Percentiles rank a stretch among this genome's conserved stretches.
Evolutionary conservation across 2,797 vertebrate species (phyloP).

Genomic region (Lepilemur ruficaudatus): DNA sequence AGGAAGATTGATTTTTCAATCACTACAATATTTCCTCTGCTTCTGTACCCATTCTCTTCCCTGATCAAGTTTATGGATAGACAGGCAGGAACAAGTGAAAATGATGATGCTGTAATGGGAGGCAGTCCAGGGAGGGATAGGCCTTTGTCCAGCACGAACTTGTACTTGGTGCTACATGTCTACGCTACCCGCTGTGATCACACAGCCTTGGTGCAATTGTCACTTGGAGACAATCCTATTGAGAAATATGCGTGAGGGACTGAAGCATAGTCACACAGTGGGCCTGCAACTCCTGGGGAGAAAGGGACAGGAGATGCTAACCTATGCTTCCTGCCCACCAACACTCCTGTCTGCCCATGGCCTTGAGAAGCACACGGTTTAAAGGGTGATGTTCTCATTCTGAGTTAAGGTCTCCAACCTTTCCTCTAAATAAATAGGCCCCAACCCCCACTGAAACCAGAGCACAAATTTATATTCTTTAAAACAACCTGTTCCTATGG

Average conservation of each 20-base stretch:
- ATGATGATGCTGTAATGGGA: neutral
- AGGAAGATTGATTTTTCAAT: neutral
- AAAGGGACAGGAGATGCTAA: neutral
- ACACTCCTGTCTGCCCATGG: neutral
- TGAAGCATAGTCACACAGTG: fast-evolving
- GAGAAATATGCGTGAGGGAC: neutral
- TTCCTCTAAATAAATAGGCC: neutral
- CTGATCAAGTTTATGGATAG: neutral
- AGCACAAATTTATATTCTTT: neutral
- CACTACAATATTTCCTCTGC: neutral
- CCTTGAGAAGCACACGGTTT: neutral
- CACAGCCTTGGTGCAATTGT: neutral
- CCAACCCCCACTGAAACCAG: neutral
- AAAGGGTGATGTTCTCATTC: neutral
- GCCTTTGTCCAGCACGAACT: neutral
- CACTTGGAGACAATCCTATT: neutral
- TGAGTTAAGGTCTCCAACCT: neutral
- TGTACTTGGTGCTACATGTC: neutral
- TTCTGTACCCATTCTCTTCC: neutral
- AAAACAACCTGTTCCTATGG: neutral
- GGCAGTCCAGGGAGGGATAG: neutral
- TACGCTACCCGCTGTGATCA: neutral
- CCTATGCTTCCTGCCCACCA: fast-evolving
- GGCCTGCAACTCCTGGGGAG: neutral
- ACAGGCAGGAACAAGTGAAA: neutral